Evolutionary conservation across 2,888 invertebrate genomes (phyloP), one percentile per base, ranked within the genome.

Genomic region (Drosophila diplacantha): DNA sequence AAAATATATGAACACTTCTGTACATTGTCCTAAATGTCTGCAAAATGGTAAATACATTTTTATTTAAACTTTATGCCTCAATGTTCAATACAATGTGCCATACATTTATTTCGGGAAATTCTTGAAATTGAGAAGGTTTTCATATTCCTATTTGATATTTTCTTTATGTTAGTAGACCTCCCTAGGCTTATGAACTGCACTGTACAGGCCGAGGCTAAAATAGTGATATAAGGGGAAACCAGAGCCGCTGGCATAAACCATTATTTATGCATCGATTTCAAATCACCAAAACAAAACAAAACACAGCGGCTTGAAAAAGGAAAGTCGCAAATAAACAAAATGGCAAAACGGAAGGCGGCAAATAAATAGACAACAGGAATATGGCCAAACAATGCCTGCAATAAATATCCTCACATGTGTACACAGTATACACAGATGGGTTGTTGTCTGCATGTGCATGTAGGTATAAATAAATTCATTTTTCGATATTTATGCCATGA

Each of bases 261-360:
- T 74, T 83, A 80, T 83, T 83, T 76, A 83, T 81, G 77, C 76
- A 81, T 72, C 68, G 69, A 79, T 72, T 75, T 71, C 68, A 79
- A 78, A 73, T 71, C 73, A 65, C 71, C 47, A 59, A 59, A 74
- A 78, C 51, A 52, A 46, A 34, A 9, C 62, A 67, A 18, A 56
- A 49, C 46, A 16, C 22, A 44, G 24, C 31, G 34, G 38, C 32
- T 41, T 55, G 26, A 53, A 57, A 64, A 64, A 47, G 26, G 49
- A 64, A 43, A 53, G 49, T 66, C 8, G 11, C 37, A 63, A 72
- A 61, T 29, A 63, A 71, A 66, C 57, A 43, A 41, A 73, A 50
- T 31, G 29, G 34, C 38, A 62, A 37, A 47, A 38, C 38, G 44
- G 54, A 58, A 66, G 37, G 41, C 52, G 39, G 63, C 39, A 49